Percentiles rank a stretch among this genome's conserved stretches.
Evolutionary conservation across 2,113 vertebrate genomes (phyloP).

Genomic region (Pantherophis guttatus): DNA sequence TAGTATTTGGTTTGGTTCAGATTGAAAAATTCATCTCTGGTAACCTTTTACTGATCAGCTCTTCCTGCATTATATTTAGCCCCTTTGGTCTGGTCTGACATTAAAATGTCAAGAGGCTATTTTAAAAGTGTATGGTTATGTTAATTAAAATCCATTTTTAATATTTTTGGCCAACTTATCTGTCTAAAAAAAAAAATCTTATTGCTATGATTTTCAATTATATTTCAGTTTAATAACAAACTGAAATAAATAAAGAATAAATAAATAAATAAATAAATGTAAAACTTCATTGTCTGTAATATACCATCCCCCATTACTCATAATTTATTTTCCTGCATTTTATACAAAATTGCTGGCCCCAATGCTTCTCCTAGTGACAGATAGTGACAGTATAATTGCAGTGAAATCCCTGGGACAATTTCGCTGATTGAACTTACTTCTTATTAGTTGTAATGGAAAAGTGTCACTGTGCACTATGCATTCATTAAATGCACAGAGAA

Average conservation of each 20-base stretch:
- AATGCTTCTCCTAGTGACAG: background rate
- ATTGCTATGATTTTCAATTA: background rate
- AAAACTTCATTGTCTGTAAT: background rate
- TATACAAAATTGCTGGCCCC: background rate
- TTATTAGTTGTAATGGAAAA: background rate
- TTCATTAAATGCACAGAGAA: background rate
- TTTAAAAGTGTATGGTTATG: constrained; percentile 5
- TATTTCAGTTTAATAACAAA: background rate
- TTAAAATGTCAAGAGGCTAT: constrained; percentile 30
- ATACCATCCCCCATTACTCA: background rate
- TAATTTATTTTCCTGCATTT: background rate
- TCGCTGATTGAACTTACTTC: background rate
- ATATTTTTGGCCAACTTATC: background rate
- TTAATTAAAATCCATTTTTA: constrained; percentile 16
- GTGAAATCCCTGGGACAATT: background rate
- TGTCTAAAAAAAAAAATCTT: background rate
- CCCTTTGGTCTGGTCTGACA: constrained; percentile 20
- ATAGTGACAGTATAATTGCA: background rate
- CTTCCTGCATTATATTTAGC: constrained; percentile 13
- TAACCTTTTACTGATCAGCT: constrained; percentile 38
- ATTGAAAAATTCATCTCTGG: constrained; percentile 46
- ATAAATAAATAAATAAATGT: background rate
- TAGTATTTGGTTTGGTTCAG: constrained; percentile 35
- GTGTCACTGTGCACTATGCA: background rate
- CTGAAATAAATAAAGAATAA: too few species aligned